A percentile compares a stretch with the other conserved stretches of the same genome.
These are phyloP conservation scores for Halcyon senegalensis DNA, from an alignment of 2,113 vertebrate species.

Conservation along the genomic window DNA sequence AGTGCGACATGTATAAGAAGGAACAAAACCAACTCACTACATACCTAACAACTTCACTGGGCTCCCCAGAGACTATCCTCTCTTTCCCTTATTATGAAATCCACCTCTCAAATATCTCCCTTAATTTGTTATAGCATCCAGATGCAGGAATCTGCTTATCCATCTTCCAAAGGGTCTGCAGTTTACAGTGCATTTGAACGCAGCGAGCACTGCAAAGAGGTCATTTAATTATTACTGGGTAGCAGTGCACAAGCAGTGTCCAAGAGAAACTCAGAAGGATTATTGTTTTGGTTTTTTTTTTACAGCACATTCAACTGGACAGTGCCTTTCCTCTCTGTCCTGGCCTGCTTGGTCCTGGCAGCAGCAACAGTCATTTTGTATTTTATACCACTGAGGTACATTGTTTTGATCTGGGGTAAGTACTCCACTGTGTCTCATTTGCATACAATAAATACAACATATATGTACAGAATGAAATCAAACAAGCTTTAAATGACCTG, in stretches of 20 bases:
- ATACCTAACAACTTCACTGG: not conserved
- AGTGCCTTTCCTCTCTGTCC: conserved; percentile 88
- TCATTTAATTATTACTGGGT: not conserved
- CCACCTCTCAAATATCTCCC: not conserved
- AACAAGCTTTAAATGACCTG: conserved; percentile 24
- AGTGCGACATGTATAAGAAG: not conserved
- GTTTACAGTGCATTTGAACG: not conserved
- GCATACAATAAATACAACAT: conserved; percentile 9
- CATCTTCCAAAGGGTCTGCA: not conserved
- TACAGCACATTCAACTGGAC: conserved; percentile 96
- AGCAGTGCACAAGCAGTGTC: not conserved
- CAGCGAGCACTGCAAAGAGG: not conserved
- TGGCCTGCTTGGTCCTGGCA: conserved; percentile 85
- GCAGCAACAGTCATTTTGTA: conserved; percentile 81
- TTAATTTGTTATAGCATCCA: not conserved
- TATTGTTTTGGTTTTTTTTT: conserved; percentile 8
- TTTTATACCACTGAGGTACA: conserved; percentile 89
- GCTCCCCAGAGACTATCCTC: not conserved
- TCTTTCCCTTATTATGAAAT: not conserved
- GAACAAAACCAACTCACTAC: not conserved
- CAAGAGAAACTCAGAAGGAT: not conserved
- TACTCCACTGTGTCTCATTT: conserved; percentile 18
- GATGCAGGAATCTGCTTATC: not conserved
- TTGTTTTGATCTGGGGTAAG: conserved; percentile 97
- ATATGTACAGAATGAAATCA: not conserved